Evolutionary conservation across 2,888 invertebrate species (phyloP), one percentile per base, ranked within the genome.

Genomic region (Oscheius myriophilus): DNA sequence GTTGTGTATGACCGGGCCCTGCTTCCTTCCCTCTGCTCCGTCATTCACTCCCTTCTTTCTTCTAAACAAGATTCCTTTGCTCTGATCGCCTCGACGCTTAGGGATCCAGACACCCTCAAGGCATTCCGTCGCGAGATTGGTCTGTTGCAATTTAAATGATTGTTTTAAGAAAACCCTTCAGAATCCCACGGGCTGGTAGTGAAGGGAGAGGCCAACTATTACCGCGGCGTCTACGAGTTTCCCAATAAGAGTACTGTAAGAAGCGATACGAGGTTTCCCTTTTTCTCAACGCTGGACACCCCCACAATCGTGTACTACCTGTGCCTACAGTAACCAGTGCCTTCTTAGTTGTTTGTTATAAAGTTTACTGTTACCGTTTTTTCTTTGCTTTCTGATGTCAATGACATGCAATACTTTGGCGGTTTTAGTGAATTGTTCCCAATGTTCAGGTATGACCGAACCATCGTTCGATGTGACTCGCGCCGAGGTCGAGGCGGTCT

Each of bases 1-100:
- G 79, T 79, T 49, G 78, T 79, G 45, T 79, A 79, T 57, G 79
- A 79, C 55, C 63, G 69, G 14, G 52, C 58, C 23, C 67, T 79
- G 1, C 70, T 77, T 55, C 67, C 71, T 16, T 66, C 72, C 39
- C 68, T 79, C 33, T 75, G 74, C 63, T 57, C 51, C 26, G 76
- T 74, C 7, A 63, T 79, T n/a, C 33, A 21, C 1, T 55, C 55
- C 46, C 65, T 76, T 1, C 69, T 79, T 6, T 51, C 59, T 39
- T 55, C 53, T 12, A 61, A 58, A 11, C 46, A 68, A n/a, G 59
- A 55, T 41, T 59, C 64, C 6, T 52, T 42, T 23, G 77, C 77
- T 23, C 58, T 77, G 1, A 69, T 79, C 16, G 77, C 79, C 51
- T 74, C 75, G 52, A 79, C 79, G 26, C 64, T 67, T 4, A 72